Conservation (phyloP, 2,113 vertebrate genomes). For the Nerophis lumbriciformis region DNA sequence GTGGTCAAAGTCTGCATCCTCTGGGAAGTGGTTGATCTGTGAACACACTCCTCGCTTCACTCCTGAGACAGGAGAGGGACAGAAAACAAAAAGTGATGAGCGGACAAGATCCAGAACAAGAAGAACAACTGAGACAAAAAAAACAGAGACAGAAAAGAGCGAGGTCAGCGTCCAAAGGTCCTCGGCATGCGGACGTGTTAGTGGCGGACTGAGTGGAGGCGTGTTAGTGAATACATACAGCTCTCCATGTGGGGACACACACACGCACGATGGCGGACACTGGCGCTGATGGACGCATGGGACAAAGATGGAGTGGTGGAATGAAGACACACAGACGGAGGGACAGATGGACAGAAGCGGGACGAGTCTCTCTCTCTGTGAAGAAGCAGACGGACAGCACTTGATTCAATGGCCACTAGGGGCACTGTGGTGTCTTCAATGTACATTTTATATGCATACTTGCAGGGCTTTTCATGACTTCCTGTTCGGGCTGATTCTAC, state of each 20-base stretch:
- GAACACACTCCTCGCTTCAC: slow-evolving; percentile 86
- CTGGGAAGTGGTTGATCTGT: slow-evolving; percentile 93
- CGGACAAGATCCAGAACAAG: no score
- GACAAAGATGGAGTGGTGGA: slow-evolving; percentile 60
- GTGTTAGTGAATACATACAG: slow-evolving; percentile 15
- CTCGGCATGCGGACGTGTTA: slow-evolving; percentile 18
- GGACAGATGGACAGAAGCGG: slow-evolving; percentile 59
- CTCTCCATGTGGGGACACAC: slow-evolving; percentile 65
- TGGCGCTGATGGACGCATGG: slow-evolving; percentile 47
- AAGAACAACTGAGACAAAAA: slow-evolving; percentile 1
- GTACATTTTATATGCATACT: no score
- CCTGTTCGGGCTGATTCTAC: no score
- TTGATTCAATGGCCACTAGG: no score
- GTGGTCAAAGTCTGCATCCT: slow-evolving; percentile 91
- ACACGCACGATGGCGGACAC: slow-evolving; percentile 51
- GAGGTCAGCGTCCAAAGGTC: background rate
- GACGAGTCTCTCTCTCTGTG: slow-evolving; percentile 52
- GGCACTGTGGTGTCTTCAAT: no score
- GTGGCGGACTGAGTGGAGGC: slow-evolving; percentile 2
- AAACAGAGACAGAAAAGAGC: slow-evolving; percentile 5
- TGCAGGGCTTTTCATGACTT: no score
- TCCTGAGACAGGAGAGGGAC: slow-evolving; percentile 65
- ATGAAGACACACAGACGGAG: slow-evolving; percentile 64
- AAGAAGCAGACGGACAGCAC: slow-evolving; percentile 61
- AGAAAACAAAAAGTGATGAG: slow-evolving; percentile 13